Conservation (phyloP, 2,797 vertebrate genomes). For the Knipowitschia caucasica region DNA sequence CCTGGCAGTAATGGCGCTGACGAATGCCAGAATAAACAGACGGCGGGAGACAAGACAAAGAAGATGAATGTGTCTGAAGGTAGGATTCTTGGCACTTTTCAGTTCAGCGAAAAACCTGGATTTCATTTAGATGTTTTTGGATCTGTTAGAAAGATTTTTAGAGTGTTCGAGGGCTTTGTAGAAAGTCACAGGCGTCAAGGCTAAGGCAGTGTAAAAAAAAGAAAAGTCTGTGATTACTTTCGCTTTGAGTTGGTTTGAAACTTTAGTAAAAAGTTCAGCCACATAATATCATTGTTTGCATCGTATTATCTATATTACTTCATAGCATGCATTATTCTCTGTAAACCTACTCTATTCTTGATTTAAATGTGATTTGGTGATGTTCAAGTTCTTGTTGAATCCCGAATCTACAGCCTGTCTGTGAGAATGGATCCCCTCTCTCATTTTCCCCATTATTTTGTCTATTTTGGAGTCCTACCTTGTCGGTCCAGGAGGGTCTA, state of each 20-base stretch:
- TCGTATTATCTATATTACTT: too few relatives aligned
- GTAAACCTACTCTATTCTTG: too few relatives aligned
- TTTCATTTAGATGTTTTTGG: conserved; percentile 50
- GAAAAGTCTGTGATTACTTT: not conserved
- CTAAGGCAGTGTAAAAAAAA: not conserved
- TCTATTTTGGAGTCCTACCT: too few relatives aligned
- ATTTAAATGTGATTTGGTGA: too few relatives aligned
- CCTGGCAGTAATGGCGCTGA: conserved; percentile 69
- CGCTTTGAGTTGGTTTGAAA: not conserved
- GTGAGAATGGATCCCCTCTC: too few relatives aligned
- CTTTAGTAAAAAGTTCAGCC: not conserved
- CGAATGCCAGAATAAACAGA: conserved; percentile 77
- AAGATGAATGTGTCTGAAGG: conserved; percentile 73
- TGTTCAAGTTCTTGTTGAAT: too few relatives aligned
- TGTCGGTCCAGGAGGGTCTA: too few relatives aligned
- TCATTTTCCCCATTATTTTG: too few relatives aligned
- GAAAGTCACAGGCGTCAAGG: conserved; percentile 15
- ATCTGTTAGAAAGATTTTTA: conserved; percentile 33
- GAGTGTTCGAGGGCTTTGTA: conserved; percentile 14
- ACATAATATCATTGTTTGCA: not conserved
- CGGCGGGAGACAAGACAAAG: conserved; percentile 71
- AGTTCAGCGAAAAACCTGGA: conserved; percentile 54
- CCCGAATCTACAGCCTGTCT: too few relatives aligned
- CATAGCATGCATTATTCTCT: too few relatives aligned
- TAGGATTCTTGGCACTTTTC: conserved; percentile 55